Percentiles rank a stretch among this genome's conserved stretches.
These are phyloP conservation scores for Amphilophus citrinellus DNA, from an alignment of 2,113 vertebrate species.

Conservation along the genomic window DNA sequence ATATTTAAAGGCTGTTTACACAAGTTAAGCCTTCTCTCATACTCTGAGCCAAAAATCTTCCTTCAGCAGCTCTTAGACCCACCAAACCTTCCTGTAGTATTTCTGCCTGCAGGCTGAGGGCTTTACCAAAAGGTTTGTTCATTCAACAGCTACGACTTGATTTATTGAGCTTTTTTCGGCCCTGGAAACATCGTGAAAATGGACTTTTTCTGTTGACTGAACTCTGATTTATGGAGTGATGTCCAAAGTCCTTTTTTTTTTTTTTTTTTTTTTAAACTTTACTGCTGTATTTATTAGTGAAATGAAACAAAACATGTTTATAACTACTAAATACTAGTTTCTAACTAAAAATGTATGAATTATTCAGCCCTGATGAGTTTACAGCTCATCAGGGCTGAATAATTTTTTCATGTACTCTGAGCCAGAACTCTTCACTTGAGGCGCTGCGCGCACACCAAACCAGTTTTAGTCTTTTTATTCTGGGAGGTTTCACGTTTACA, in stretches of 20 bases:
- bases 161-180: neutral
- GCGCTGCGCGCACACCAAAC: neutral
- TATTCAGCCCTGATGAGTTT: neutral
- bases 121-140: accelerated
- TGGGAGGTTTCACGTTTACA: neutral
- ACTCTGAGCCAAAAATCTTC: neutral
- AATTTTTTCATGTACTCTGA: neutral
- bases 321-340: neutral
- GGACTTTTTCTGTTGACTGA: neutral
- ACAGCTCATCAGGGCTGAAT: neutral
- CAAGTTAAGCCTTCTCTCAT: neutral
- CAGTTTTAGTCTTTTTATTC: neutral
- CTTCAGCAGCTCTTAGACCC: neutral
- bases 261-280: neutral
- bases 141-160: neutral
- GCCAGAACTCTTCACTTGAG: neutral
- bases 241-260: neutral
- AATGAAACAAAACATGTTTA: neutral
- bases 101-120: neutral
- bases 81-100: neutral
- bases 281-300: neutral
- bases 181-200: neutral
- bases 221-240: neutral
- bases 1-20: neutral
- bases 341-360: neutral